Evolutionary conservation across 2,797 vertebrate genomes (phyloP).

Genomic region (Vireo griseus): DNA sequence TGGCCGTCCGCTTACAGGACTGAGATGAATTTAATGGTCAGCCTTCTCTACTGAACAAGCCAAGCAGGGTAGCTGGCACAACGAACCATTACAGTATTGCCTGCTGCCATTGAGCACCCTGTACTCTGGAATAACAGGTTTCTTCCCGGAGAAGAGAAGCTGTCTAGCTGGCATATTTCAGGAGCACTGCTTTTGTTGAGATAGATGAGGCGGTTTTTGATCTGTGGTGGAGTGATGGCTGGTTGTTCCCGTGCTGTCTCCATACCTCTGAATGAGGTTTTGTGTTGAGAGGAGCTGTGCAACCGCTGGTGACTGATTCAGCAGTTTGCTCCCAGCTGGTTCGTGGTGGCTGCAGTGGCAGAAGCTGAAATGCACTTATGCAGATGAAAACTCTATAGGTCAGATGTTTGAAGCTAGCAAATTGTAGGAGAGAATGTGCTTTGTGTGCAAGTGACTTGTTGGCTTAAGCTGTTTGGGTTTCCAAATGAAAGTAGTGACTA

Average conservation of each 20-base stretch:
- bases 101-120: not conserved
- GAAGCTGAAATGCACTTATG: not conserved
- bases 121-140: not conserved
- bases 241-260: not conserved
- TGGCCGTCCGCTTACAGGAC: not conserved
- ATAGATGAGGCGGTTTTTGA: not conserved
- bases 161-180: not conserved
- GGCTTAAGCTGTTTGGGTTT: slow-evolving; percentile 16
- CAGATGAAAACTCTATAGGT: slow-evolving; percentile 3
- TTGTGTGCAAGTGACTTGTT: slow-evolving; percentile 10
- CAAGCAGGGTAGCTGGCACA: not conserved
- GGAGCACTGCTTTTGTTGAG: not conserved
- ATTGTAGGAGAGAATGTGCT: slow-evolving; percentile 49
- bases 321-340: not conserved
- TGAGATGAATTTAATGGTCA: not conserved
- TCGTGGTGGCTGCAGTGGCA: not conserved
- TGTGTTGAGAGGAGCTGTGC: not conserved
- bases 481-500: not conserved
- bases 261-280: not conserved
- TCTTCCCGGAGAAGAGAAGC: not conserved
- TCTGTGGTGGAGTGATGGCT: not conserved
- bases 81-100: not conserved
- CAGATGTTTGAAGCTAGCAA: slow-evolving; percentile 15
- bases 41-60: not conserved
- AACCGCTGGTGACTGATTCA: not conserved